These are phyloP conservation scores for Drosophila trichaetosa DNA, from an alignment of 2,888 invertebrate species.

Conservation along the genomic window DNA sequence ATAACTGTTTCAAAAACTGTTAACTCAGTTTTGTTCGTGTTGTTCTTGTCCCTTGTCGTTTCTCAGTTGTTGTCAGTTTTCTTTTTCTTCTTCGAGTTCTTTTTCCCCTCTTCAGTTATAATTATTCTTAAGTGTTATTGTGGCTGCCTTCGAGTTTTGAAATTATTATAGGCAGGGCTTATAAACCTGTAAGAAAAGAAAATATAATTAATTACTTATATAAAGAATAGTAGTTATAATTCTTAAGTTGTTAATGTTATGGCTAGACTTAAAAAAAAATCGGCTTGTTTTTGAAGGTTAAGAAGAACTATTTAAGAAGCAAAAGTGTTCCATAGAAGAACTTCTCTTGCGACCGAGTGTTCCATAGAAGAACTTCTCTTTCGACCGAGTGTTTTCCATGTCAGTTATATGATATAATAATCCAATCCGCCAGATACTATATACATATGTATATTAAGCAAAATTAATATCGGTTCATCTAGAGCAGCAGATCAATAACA, in stretches of 20 bases:
- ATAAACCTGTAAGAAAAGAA: constrained; percentile 45
- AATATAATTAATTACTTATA: background rate
- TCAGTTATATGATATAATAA: background rate
- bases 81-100: background rate
- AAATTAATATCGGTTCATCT: background rate
- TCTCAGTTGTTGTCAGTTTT: background rate
- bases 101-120: background rate
- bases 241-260: background rate
- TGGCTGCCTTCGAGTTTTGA: constrained; percentile 38
- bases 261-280: too few species aligned
- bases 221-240: background rate
- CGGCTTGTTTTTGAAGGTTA: too few species aligned
- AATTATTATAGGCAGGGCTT: constrained; percentile 20
- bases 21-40: constrained; percentile 9
- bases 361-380: background rate
- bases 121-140: constrained; percentile 9
- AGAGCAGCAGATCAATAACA: background rate
- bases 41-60: background rate
- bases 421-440: background rate
- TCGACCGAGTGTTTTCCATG: background rate
- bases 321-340: background rate
- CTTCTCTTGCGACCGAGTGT: background rate
- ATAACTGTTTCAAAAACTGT: constrained; percentile 86
- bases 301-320: background rate
- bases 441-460: background rate